These are phyloP conservation scores for Oligia fasciuncula DNA, from an alignment of 2,888 invertebrate species.

Conservation along the genomic window DNA sequence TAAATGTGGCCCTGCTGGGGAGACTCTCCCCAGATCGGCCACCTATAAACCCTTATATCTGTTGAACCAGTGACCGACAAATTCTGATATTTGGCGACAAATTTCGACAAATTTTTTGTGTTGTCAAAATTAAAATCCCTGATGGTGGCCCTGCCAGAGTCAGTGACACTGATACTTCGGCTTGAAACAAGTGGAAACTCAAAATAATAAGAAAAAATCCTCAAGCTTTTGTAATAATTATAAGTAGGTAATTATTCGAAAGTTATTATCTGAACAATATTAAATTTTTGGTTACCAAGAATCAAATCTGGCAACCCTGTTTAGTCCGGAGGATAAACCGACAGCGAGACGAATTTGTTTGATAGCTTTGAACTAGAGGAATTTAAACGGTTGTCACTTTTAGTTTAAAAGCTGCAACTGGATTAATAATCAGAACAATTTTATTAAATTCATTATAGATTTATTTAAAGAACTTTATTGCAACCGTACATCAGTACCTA, in stretches of 20 bases:
- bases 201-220: background rate
- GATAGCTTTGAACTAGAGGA: no score
- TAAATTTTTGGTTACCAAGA: background rate
- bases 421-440: conserved; percentile 1
- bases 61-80: no score
- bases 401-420: background rate
- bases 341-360: background rate
- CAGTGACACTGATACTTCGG: no score
- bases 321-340: background rate
- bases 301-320: conserved; percentile 7
- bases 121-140: no score
- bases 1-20: no score
- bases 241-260: background rate
- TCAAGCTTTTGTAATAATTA: background rate
- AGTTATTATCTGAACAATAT: background rate
- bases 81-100: no score
- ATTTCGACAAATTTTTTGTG: no score
- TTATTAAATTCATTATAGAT: background rate
- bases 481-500: background rate
- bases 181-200: background rate
- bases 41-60: no score
- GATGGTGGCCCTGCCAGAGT: no score
- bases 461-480: conserved; percentile 8
- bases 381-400: background rate
- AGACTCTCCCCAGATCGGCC: no score